Percentiles rank a stretch among this genome's conserved stretches.
phyloP scores from a whole-genome alignment of 1,140 invertebrate genomes.

The Drosophila sucinea region DNA sequence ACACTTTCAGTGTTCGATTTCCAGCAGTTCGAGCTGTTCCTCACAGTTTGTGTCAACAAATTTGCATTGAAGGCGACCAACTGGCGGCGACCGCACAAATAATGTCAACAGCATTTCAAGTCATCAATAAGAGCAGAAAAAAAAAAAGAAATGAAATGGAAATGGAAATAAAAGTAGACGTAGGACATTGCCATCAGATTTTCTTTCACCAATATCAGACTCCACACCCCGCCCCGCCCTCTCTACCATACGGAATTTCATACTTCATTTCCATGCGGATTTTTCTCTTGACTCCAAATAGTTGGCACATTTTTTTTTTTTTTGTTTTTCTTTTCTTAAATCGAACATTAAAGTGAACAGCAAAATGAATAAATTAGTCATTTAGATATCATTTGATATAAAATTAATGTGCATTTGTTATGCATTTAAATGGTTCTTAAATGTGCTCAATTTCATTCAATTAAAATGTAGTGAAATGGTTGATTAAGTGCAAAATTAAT shows the following conservation, averaged over 20 bases:
- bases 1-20: slow-evolving; percentile 36
- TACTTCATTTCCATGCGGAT: too few relatives aligned
- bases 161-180: neutral
- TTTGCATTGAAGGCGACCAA: slow-evolving; percentile 71
- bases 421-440: too few relatives aligned
- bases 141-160: neutral
- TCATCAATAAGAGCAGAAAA: slow-evolving; percentile 60
- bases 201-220: neutral
- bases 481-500: too few relatives aligned
- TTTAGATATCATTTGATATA: too few relatives aligned
- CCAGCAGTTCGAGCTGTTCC: slow-evolving; percentile 2
- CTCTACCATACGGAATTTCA: too few relatives aligned
- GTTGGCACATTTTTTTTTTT: slow-evolving; percentile 50
- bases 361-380: neutral
- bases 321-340: slow-evolving; percentile 14
- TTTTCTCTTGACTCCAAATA: slow-evolving; percentile 1
- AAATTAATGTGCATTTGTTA: too few relatives aligned
- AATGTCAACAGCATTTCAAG: slow-evolving; percentile 75
- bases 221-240: too few relatives aligned
- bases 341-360: neutral
- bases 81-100: slow-evolving; percentile 72
- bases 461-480: too few relatives aligned
- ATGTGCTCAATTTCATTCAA: too few relatives aligned
- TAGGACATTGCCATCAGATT: slow-evolving; percentile 34
- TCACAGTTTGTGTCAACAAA: slow-evolving; percentile 62